Base-by-base conservation (phyloP, 92 coral and sea anemone genomes). In the Metridium senile region DNA sequence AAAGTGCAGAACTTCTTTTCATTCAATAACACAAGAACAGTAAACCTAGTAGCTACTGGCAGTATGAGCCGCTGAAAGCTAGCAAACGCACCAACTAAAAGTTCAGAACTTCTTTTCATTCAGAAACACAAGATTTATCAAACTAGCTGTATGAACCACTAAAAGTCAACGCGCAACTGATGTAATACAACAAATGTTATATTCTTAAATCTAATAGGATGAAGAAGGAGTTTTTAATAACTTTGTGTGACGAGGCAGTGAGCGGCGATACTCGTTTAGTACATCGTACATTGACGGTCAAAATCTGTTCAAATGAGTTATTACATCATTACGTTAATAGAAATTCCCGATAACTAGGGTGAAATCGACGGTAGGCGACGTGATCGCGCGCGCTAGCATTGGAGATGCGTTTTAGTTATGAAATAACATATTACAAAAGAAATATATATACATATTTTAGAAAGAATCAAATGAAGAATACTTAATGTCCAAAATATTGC, bases 261-360 rank as follows among this genome's bases (percentile, higher is more conserved):
- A 10, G 4, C 25, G 59, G 2, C 17, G 6, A 2, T 19, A 54
- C 6, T 20, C 25, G 59, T 7, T 45, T 45, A 45, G 26, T 27
- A 63, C 20, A 63, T 59, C 66, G 32, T 59, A 59, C 30, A 27
- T 16, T 63, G 69, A 63, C 28, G 45, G 2, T 7, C 27, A 7
- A 63, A 63, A 63, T 63, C 39, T 63, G 69, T 63, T 63, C 45
- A 63, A 63, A 31, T 63, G 45, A 31, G 22, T 63, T 63, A 30
- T 28, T 2, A 3, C 13, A 63, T 63, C 39, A 63, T 30, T 63
- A 63, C 3, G 39, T 13, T 63, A 63, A 63, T 63, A 29, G 69
- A 28, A 30, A 6, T 1, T 16, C 13, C 13, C 17, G 61, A 9
- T 20, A 54, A 54, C 61, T 54, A 21, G 13, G 4, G 21, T 3